These are phyloP conservation scores for Coelinius sp. DNA, from an alignment of 2,888 invertebrate genomes.

Conservation along the genomic window DNA sequence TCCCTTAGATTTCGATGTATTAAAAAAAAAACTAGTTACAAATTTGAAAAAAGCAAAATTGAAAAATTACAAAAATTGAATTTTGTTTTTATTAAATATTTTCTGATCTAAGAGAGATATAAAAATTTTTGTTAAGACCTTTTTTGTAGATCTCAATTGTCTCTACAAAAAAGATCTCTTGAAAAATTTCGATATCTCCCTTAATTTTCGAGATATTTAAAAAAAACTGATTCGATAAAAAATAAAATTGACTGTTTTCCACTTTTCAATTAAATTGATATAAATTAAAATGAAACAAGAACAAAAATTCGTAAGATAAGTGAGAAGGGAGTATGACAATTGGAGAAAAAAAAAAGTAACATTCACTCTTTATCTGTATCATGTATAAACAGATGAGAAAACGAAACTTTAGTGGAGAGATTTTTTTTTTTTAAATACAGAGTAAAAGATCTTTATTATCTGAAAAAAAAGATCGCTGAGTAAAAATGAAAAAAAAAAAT, in stretches of 20 bases:
- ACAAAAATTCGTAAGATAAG: slow-evolving; percentile 13
- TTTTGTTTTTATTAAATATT: too few species aligned
- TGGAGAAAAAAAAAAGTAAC: slow-evolving; percentile 28
- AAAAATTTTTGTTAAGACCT: too few species aligned
- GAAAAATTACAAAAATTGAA: background rate
- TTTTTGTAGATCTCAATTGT: too few species aligned
- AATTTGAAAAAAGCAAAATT: background rate
- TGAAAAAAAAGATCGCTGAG: slow-evolving; percentile 9
- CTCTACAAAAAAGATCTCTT: too few species aligned
- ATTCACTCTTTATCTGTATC: slow-evolving; percentile 35
- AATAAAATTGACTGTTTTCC: too few species aligned
- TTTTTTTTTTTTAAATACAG: background rate
- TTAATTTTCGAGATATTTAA: too few species aligned
- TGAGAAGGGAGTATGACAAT: slow-evolving; percentile 16
- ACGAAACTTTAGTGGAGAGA: slow-evolving; percentile 8
- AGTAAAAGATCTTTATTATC: slow-evolving; percentile 6
- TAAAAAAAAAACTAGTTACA: too few species aligned
- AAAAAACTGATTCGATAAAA: too few species aligned
- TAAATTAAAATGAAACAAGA: background rate
- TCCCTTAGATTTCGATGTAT: too few species aligned
- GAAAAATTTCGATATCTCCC: too few species aligned
- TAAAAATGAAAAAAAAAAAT: slow-evolving; percentile 20
- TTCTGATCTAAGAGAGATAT: too few species aligned
- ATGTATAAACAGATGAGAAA: slow-evolving; percentile 23
- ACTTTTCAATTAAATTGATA: too few species aligned